Evolutionary conservation across 2,113 vertebrate species (phyloP).

Genomic region (Phoxinus phoxinus): DNA sequence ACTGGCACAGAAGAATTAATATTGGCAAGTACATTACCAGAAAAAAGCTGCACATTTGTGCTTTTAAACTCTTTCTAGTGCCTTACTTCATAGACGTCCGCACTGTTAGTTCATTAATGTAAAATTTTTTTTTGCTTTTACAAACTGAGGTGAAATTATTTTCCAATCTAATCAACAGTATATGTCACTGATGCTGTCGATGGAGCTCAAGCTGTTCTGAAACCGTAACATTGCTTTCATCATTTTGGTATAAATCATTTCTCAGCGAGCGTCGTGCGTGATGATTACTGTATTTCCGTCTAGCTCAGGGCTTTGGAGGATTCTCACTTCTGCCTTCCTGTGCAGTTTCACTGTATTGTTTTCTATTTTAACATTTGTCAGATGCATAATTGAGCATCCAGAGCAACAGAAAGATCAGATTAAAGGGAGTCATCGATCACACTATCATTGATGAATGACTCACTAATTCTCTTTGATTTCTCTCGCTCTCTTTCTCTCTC

Average conservation of each 20-base stretch:
- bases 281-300: slow-evolving; percentile 1
- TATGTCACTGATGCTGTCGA: neutral
- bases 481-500: neutral
- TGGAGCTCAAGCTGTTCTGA: neutral
- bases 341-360: slow-evolving; percentile 25
- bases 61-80: neutral
- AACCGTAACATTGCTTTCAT: neutral
- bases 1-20: too few species aligned
- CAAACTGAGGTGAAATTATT: neutral
- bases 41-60: too few species aligned
- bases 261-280: neutral
- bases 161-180: neutral
- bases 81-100: neutral
- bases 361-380: slow-evolving; percentile 20
- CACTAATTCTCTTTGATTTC: slow-evolving; percentile 33
- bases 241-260: neutral
- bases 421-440: slow-evolving; percentile 18
- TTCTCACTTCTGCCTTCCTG: neutral
- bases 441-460: slow-evolving; percentile 31
- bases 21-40: too few species aligned
- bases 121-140: neutral
- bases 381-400: slow-evolving; percentile 26
- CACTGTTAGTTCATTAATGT: neutral
- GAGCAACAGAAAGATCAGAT: slow-evolving; percentile 30
- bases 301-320: neutral